phyloP scores from a whole-genome alignment of 1,140 invertebrate species.

The Diuraphis noxia region DNA sequence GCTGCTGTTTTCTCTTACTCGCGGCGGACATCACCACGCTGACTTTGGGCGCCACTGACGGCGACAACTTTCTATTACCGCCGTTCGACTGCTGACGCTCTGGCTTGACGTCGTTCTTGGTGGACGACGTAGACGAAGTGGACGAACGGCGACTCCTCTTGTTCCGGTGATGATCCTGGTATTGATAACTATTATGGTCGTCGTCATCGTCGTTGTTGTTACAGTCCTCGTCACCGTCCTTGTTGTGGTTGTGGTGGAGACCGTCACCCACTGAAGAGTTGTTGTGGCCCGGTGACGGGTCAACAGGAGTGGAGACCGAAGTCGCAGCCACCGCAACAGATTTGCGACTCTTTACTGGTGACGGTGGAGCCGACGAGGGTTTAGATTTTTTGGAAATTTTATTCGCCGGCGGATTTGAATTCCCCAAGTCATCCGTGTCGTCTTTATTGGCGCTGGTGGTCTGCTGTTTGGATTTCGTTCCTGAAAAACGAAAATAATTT shows the following conservation, averaged over 20 bases:
- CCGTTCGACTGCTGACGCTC: neutral
- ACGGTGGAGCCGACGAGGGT: neutral
- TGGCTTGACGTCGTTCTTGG: neutral
- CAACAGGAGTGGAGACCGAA: neutral
- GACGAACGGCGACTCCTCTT: neutral
- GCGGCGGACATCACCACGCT: neutral
- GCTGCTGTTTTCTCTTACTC: too few species aligned
- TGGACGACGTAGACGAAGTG: neutral
- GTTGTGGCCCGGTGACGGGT: neutral
- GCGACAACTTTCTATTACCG: neutral
- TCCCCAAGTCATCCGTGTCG: neutral
- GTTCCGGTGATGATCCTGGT: neutral
- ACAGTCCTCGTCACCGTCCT: neutral
- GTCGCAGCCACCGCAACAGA: neutral
- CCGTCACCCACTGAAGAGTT: neutral
- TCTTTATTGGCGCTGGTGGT: neutral
- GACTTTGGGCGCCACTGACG: neutral
- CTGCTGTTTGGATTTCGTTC: neutral
- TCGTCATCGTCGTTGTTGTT: neutral
- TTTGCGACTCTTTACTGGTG: neutral
- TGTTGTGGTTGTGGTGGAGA: neutral
- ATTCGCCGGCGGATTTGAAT: neutral
- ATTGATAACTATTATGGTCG: neutral
- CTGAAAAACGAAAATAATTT: neutral
- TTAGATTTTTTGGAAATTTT: neutral